Percentiles rank a stretch among this genome's conserved stretches.
Evolutionary conservation across 2,797 vertebrate species (phyloP).

Genomic region (Menidia menidia): DNA sequence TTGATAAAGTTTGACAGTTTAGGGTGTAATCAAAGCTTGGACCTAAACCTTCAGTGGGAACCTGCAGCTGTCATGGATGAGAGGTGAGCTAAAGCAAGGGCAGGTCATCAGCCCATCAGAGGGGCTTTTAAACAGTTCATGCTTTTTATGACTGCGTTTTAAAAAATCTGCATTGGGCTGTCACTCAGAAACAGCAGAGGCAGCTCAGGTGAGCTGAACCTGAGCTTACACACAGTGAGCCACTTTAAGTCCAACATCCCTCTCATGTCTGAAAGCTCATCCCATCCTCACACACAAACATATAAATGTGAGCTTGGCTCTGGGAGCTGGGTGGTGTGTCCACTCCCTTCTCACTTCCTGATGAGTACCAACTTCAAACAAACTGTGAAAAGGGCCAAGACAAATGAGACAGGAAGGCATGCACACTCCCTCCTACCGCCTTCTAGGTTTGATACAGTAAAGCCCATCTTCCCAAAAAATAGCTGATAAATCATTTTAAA

Average conservation of each 20-base stretch:
- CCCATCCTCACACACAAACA: not conserved
- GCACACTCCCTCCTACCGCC: not conserved
- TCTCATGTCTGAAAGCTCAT: not conserved
- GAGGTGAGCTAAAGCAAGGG: too few relatives aligned
- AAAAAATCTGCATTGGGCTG: not conserved
- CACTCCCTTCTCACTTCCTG: not conserved
- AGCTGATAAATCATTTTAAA: not conserved
- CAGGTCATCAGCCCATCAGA: too few relatives aligned
- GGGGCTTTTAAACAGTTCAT: too few relatives aligned
- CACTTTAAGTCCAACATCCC: not conserved
- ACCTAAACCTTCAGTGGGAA: too few relatives aligned
- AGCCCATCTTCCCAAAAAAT: not conserved
- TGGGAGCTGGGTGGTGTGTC: not conserved
- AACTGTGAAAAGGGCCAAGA: too few relatives aligned
- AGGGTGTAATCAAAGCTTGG: too few relatives aligned
- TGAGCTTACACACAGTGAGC: not conserved
- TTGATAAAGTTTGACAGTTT: not conserved
- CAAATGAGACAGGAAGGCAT: not conserved
- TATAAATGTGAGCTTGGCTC: too few relatives aligned
- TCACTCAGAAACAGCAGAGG: not conserved
- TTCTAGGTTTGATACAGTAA: not conserved
- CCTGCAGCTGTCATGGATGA: too few relatives aligned
- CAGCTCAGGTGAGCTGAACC: not conserved
- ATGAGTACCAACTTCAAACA: not conserved
- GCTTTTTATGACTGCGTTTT: too few relatives aligned